A percentile compares a stretch with the other conserved stretches of the same genome.
Evolutionary conservation across 2,888 invertebrate genomes (phyloP).

Genomic region (Pandemis cinnamomeana): DNA sequence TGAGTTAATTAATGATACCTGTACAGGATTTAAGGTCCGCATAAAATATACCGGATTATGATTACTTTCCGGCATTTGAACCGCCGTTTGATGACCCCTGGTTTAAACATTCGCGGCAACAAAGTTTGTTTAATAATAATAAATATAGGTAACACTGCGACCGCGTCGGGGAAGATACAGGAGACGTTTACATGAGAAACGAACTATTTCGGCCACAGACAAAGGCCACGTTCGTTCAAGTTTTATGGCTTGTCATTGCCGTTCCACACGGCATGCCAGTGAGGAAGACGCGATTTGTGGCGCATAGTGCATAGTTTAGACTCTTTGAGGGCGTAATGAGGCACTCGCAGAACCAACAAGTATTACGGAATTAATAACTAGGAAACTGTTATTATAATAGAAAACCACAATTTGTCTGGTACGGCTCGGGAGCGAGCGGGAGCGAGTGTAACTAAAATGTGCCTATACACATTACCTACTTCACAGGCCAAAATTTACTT

Average conservation of each 20-base stretch:
- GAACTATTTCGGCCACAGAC: conserved; percentile 56
- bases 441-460: neutral
- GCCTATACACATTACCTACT: no score
- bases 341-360: conserved; percentile 39
- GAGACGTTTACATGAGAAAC: conserved; percentile 48
- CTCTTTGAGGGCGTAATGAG: conserved; percentile 33
- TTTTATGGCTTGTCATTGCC: conserved; percentile 62
- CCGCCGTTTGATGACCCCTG: neutral
- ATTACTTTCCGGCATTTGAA: no score
- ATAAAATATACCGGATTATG: no score
- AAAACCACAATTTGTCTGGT: conserved; percentile 55
- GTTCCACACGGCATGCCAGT: conserved; percentile 49
- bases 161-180: neutral
- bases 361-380: conserved; percentile 54
- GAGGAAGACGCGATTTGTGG: conserved; percentile 63
- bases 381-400: conserved; percentile 52
- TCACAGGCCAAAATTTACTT: neutral
- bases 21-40: no score
- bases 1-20: no score
- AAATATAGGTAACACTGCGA: neutral
- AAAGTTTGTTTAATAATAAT: neutral
- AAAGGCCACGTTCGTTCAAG: conserved; percentile 64
- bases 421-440: neutral
- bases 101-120: conserved; percentile 12
- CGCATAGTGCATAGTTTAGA: conserved; percentile 54